phyloP scores from a whole-genome alignment of 2,888 invertebrate genomes.

The Hypena proboscidalis region DNA sequence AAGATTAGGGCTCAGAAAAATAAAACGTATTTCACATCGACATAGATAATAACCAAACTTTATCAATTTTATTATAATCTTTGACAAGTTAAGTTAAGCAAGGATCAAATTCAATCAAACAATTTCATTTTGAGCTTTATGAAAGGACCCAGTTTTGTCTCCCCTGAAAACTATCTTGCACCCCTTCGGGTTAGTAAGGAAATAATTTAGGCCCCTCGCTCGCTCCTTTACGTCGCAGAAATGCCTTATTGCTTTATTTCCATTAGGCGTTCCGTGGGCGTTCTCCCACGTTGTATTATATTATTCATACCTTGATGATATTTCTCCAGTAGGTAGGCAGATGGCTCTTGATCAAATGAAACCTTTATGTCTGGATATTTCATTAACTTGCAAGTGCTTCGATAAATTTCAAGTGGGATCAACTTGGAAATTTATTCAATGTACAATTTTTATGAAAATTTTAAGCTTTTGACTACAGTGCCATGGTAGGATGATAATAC shows the following conservation, averaged over 20 bases:
- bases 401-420: too few relatives aligned
- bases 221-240: conserved; percentile 12
- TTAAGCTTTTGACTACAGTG: too few relatives aligned
- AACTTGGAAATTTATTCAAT: too few relatives aligned
- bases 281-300: conserved; percentile 17
- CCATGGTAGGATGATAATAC: too few relatives aligned
- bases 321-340: conserved; percentile 13
- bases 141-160: conserved; percentile 1
- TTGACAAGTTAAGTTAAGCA: too few relatives aligned
- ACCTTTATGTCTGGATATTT: not conserved
- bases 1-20: too few relatives aligned
- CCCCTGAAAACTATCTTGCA: conserved; percentile 9
- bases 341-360: conserved; percentile 1
- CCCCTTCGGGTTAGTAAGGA: conserved; percentile 7
- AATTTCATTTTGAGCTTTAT: not conserved
- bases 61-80: too few relatives aligned
- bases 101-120: too few relatives aligned
- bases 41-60: too few relatives aligned
- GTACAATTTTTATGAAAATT: too few relatives aligned
- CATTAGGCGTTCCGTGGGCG: conserved; percentile 41
- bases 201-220: conserved; percentile 21
- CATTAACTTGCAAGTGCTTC: too few relatives aligned
- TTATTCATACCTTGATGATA: conserved; percentile 26
- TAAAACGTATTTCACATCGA: too few relatives aligned
- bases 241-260: conserved; percentile 39